Percentiles rank a stretch among this genome's conserved stretches.
These are phyloP conservation scores for Nipponia nippon DNA, from an alignment of 2,113 vertebrate genomes.

Conservation along the genomic window DNA sequence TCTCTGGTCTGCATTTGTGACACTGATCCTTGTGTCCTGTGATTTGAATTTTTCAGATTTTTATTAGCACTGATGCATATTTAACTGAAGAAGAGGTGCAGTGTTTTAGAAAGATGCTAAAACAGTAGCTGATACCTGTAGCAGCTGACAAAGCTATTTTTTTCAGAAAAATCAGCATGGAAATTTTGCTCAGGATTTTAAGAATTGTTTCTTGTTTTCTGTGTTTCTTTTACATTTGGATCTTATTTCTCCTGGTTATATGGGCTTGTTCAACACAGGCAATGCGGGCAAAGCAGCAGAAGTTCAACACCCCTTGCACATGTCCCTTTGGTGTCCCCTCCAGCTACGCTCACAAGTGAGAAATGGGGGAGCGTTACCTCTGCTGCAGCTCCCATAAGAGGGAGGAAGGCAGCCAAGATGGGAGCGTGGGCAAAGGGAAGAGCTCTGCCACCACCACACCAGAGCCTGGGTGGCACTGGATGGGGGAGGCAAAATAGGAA, in stretches of 20 bases:
- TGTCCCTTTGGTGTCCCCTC: not conserved
- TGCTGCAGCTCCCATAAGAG: not conserved
- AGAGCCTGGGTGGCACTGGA: not conserved
- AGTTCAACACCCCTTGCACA: not conserved
- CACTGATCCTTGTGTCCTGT: not conserved
- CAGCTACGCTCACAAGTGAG: not conserved
- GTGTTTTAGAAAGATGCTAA: not conserved
- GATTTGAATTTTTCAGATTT: not conserved
- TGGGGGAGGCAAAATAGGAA: not conserved
- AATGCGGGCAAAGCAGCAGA: not conserved
- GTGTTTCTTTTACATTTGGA: not conserved
- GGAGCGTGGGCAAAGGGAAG: not conserved
- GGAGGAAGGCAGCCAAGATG: not conserved
- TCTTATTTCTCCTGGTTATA: not conserved
- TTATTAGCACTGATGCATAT: not conserved
- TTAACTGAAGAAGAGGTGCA: not conserved
- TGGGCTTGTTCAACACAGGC: not conserved
- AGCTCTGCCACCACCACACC: not conserved
- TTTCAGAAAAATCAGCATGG: not conserved
- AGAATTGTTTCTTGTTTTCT: not conserved
- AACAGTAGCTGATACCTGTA: not conserved
- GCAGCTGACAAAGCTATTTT: not conserved
- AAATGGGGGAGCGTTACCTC: rapidly evolving
- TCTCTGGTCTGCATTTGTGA: not conserved
- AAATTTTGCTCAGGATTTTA: not conserved